Conservation (phyloP, 2,888 invertebrate genomes). For the Ferrisia virgata region DNA sequence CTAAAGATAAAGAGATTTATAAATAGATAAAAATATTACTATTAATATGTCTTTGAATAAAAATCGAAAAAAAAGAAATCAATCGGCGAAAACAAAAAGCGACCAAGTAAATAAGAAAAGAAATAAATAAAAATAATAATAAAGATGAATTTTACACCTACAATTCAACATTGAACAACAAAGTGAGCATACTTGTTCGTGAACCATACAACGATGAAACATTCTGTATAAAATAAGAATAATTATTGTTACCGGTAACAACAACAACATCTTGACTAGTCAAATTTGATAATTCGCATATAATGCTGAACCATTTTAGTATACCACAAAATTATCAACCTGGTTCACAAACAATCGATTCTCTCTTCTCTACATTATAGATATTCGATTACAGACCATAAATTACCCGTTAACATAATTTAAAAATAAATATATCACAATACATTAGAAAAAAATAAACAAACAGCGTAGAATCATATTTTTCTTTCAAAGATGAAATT, state of each 20-base stretch:
- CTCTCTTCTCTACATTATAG: not conserved
- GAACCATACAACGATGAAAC: not conserved
- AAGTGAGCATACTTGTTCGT: not conserved
- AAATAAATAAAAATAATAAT: not conserved
- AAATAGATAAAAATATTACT: not conserved
- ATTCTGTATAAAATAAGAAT: not conserved
- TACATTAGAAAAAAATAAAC: slow-evolving; percentile 1
- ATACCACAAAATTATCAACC: not conserved
- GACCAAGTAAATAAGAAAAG: not conserved
- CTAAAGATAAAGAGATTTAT: not conserved
- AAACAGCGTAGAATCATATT: not conserved
- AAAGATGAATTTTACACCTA: not conserved
- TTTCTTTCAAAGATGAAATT: not conserved
- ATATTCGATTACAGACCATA: not conserved
- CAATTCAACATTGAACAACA: not conserved
- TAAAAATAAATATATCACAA: slow-evolving; percentile 17
- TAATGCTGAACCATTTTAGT: not conserved
- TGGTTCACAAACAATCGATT: not conserved
- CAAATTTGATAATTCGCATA: slow-evolving; percentile 14
- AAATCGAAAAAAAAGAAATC: not conserved
- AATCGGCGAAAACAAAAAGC: slow-evolving; percentile 10
- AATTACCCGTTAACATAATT: not conserved
- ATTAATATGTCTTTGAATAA: not conserved
- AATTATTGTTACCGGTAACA: slow-evolving; percentile 1
- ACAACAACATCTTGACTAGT: slow-evolving; percentile 28